These are phyloP conservation scores for Dioctria rufipes DNA, from an alignment of 2,888 invertebrate genomes.

Conservation along the genomic window DNA sequence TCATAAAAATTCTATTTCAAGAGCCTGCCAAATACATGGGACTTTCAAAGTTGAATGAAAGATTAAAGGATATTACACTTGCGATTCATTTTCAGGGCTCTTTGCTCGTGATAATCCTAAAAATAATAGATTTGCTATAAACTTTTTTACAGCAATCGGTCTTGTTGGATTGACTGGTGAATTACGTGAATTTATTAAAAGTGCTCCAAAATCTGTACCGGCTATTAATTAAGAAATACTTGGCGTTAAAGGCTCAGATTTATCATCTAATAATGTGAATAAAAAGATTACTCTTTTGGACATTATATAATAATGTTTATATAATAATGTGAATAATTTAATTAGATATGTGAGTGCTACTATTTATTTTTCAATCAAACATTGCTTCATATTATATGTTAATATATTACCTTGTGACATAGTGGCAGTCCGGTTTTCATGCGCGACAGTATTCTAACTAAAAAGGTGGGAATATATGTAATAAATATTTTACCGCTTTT, in stretches of 20 bases:
- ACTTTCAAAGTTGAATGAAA: constrained; percentile 88
- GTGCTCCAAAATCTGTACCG: constrained; percentile 68
- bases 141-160: constrained; percentile 97
- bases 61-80: constrained; percentile 91
- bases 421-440: too few relatives aligned
- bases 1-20: constrained; percentile 97
- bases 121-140: constrained; percentile 97
- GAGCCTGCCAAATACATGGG: constrained; percentile 98
- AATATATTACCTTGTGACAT: too few relatives aligned
- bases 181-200: constrained; percentile 87
- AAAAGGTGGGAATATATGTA: too few relatives aligned
- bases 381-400: too few relatives aligned
- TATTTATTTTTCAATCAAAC: too few relatives aligned
- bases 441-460: too few relatives aligned
- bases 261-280: constrained; percentile 20
- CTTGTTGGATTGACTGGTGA: constrained; percentile 97
- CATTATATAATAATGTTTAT: too few relatives aligned
- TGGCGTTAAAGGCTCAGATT: constrained; percentile 63
- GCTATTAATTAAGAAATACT: constrained; percentile 68
- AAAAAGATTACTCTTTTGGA: too few relatives aligned
- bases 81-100: constrained; percentile 88
- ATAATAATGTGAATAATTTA: too few relatives aligned
- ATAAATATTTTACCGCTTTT: too few relatives aligned
- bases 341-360: too few relatives aligned
- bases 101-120: constrained; percentile 97